These are phyloP conservation scores for Xanthia icteritia DNA, from an alignment of 2,888 invertebrate species.

Conservation along the genomic window DNA sequence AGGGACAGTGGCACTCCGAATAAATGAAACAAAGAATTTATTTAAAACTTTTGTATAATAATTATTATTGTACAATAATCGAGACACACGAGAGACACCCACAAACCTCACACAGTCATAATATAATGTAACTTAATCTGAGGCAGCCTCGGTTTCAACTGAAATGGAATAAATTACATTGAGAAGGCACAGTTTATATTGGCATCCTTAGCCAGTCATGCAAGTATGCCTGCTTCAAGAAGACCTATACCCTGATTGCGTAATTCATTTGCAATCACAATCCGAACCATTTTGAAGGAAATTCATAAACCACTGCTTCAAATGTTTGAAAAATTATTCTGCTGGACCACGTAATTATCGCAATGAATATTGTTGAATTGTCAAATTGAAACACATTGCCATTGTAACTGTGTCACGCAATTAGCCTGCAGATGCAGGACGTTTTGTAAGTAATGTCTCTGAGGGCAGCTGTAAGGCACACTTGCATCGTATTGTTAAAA, in stretches of 20 bases:
- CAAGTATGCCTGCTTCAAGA: slow-evolving; percentile 1
- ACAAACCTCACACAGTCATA: slow-evolving; percentile 32
- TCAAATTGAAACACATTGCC: background rate
- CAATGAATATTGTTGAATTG: background rate
- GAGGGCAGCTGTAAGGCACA: slow-evolving; percentile 9
- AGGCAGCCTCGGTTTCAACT: slow-evolving; percentile 44
- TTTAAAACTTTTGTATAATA: slow-evolving; percentile 64
- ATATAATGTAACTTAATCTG: slow-evolving; percentile 36
- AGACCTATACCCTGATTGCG: background rate
- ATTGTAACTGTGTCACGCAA: background rate
- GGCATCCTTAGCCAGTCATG: background rate
- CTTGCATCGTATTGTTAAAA: slow-evolving; percentile 5
- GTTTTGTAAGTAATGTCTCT: background rate
- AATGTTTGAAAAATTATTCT: background rate
- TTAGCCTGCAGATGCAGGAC: background rate
- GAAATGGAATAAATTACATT: slow-evolving; percentile 1
- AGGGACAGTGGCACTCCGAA: no score
- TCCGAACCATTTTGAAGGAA: background rate
- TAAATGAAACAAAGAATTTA: slow-evolving; percentile 36
- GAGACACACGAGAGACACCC: slow-evolving; percentile 38
- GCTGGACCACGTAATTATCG: background rate
- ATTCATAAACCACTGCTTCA: background rate
- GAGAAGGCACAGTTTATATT: slow-evolving; percentile 27
- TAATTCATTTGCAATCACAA: background rate
- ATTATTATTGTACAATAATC: slow-evolving; percentile 65